phyloP scores from a whole-genome alignment of 2,113 vertebrate species.

The Nothobranchius kuhntae region DNA sequence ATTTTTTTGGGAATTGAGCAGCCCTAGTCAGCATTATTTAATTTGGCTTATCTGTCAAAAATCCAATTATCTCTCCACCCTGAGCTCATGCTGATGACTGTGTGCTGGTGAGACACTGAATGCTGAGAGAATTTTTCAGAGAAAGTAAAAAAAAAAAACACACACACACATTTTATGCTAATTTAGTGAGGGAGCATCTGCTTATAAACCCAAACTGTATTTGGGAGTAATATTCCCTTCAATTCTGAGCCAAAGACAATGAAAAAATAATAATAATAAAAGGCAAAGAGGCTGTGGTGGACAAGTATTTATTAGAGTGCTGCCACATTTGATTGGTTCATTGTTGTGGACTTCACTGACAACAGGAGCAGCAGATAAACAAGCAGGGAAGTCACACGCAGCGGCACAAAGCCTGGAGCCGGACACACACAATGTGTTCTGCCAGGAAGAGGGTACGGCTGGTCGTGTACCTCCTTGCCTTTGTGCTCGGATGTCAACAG shows the following conservation, averaged over 20 bases:
- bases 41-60: neutral
- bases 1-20: too few relatives aligned
- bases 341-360: constrained; percentile 28
- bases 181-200: too few relatives aligned
- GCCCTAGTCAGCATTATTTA: neutral
- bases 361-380: constrained; percentile 21
- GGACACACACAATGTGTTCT: constrained; percentile 33
- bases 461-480: constrained; percentile 20
- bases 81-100: neutral
- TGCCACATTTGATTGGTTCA: constrained; percentile 21
- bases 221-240: neutral
- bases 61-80: neutral
- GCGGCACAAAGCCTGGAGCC: constrained; percentile 36
- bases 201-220: too few relatives aligned
- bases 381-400: constrained; percentile 2
- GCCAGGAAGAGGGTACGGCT: constrained; percentile 40
- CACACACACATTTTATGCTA: too few relatives aligned
- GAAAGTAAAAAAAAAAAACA: too few relatives aligned
- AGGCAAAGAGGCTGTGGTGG: neutral
- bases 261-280: neutral
- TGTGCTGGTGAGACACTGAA: neutral
- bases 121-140: neutral
- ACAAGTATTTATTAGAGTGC: constrained; percentile 17
- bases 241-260: neutral
- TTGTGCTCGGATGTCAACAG: constrained; percentile 58